A percentile compares a stretch with the other conserved stretches of the same genome.
phyloP scores from a whole-genome alignment of 2,797 vertebrate genomes.

The Urocyon cinereoargenteus region DNA sequence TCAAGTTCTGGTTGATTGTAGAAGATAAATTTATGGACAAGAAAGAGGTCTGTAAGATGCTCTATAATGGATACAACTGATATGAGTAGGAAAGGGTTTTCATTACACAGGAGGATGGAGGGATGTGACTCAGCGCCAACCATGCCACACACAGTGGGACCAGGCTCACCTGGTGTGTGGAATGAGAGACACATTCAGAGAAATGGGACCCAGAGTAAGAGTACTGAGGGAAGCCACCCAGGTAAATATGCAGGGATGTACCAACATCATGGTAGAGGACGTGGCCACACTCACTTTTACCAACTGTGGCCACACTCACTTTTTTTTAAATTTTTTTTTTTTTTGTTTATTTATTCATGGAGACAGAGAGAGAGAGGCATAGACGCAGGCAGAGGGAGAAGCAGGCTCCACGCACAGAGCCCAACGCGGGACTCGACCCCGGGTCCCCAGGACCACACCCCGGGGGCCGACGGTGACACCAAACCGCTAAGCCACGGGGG shows the following conservation, averaged over 20 bases:
- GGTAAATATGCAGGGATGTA: fast-evolving
- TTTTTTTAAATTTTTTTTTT: too few relatives aligned
- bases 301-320: neutral
- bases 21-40: neutral
- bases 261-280: neutral
- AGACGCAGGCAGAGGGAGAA: too few relatives aligned
- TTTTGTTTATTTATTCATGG: too few relatives aligned
- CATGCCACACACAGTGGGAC: neutral
- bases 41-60: neutral
- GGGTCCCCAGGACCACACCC: too few relatives aligned
- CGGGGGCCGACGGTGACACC: too few relatives aligned
- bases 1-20: neutral
- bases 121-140: neutral
- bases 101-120: neutral
- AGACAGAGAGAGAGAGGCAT: too few relatives aligned
- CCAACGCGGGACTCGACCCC: too few relatives aligned
- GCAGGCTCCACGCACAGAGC: too few relatives aligned
- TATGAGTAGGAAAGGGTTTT: neutral
- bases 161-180: neutral
- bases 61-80: neutral
- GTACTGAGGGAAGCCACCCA: neutral
- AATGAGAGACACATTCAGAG: neutral
- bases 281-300: neutral
- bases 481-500: too few relatives aligned
- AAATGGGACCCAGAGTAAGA: neutral